These are phyloP conservation scores for Hyla sarda DNA, from an alignment of 2,113 vertebrate genomes.

Conservation along the genomic window DNA sequence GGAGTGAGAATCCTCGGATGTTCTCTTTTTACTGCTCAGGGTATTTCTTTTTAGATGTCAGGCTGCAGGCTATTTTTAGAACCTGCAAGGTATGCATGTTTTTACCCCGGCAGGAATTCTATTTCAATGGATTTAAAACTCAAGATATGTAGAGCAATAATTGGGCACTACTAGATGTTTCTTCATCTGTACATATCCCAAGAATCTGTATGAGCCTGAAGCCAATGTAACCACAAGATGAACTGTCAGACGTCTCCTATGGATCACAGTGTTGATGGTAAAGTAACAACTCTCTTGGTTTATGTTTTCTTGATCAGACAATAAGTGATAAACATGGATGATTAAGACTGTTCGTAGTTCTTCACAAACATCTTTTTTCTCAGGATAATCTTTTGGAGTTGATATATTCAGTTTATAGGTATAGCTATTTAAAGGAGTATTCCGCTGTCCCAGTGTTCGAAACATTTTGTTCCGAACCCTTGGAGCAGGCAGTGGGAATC, in stretches of 20 bases:
- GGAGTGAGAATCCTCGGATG: not conserved
- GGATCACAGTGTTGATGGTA: not conserved
- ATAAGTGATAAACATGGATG: too few relatives aligned
- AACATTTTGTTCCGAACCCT: too few relatives aligned
- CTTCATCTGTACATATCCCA: not conserved
- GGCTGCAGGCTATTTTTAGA: conserved; percentile 4
- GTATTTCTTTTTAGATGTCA: conserved; percentile 22
- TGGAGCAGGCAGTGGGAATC: too few relatives aligned
- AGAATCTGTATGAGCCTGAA: conserved; percentile 10
- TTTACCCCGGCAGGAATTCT: conserved; percentile 50
- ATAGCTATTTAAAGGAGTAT: too few relatives aligned
- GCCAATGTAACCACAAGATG: not conserved
- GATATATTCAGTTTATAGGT: not conserved
- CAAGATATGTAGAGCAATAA: not conserved
- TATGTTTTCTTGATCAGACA: not conserved
- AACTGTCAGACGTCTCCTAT: not conserved
- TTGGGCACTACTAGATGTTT: not conserved
- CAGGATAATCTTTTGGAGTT: not conserved
- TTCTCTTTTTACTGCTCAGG: not conserved
- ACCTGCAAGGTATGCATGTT: conserved; percentile 27
- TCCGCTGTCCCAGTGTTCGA: too few relatives aligned
- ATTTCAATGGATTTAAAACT: conserved; percentile 60
- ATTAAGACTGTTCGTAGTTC: not conserved
- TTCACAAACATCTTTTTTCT: not conserved
- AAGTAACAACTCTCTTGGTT: not conserved